Base-by-base conservation (phyloP, 2,113 vertebrate species). In the Toxotes jaculatrix region DNA sequence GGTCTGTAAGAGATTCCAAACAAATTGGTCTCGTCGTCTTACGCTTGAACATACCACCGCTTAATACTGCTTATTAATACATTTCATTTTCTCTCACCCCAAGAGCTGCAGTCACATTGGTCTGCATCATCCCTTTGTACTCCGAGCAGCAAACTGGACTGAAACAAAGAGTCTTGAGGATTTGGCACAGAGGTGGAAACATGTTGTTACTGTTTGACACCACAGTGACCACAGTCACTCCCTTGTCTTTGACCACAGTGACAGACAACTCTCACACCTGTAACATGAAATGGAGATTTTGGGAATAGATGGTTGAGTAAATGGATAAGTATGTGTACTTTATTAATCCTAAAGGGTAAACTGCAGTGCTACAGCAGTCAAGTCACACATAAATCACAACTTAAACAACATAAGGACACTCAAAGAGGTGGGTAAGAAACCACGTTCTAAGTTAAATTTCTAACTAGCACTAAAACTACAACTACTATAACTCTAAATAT, bases 51-150 rank as follows among this genome's bases (percentile, higher is more conserved):
- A 65, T 3, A 21, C 14, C 9, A 36, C 3, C 23, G 10, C 7
- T 66, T 47, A 23, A 21, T 8, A 34, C 3, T 6, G 8, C 5
- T 21, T 4, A 19, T 11, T 1, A 4, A 23, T 17, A 21, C 34
- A 38, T 3, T 19, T n/a, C 0, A 5, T 6, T 11, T 45, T 14
- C 1, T 69, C 84, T 86, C 64, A 95, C 94, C 89, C 91, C 94
- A 4, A 94, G 42, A 21, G 77, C 70, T 51, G 81, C 63, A 27
- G 66, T 65, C 0, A 38, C 4, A 0, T 19, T 31, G 13, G 9
- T 32, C 51, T 51, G 1, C 45, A 87, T 43, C 55, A 45, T 47
- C 1, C 16, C 49, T 12, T 12, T 51, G 65, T 63, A 53, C 40
- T 75, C 63, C 0, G 70, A 82, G 77, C 79, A 77, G 49, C 84